These are phyloP conservation scores for Aplysia californica DNA, from an alignment of 1,140 invertebrate species.

Conservation along the genomic window DNA sequence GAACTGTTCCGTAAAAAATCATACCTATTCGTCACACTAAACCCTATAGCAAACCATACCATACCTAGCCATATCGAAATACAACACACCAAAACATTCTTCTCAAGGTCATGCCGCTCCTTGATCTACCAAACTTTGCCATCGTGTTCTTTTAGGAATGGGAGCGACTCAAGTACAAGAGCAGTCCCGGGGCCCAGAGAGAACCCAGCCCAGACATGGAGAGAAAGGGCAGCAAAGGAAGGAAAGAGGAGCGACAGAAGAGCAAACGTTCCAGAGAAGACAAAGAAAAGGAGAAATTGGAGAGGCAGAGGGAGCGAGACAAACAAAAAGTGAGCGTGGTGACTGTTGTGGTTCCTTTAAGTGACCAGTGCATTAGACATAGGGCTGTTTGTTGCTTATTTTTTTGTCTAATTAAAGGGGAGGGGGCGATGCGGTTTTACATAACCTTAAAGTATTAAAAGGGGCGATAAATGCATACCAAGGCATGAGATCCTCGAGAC, in stretches of 20 bases:
- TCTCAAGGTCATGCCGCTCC: neutral
- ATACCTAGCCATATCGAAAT: too few species aligned
- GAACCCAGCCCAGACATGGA: conserved; percentile 45
- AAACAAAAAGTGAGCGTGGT: conserved; percentile 70
- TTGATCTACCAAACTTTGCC: neutral
- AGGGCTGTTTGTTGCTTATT: neutral
- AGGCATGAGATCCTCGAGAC: neutral
- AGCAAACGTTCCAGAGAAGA: conserved; percentile 54
- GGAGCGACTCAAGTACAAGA: conserved; percentile 71
- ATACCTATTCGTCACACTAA: neutral
- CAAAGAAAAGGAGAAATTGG: conserved; percentile 53
- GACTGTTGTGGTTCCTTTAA: neutral
- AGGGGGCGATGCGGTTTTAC: neutral
- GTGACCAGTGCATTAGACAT: neutral
- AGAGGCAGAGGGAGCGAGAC: conserved; percentile 70
- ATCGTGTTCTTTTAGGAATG: conserved; percentile 71
- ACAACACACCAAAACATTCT: too few species aligned
- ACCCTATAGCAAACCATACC: neutral
- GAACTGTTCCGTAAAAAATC: neutral
- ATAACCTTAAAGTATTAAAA: conserved; percentile 28
- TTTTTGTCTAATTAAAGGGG: neutral
- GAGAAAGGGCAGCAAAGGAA: conserved; percentile 37
- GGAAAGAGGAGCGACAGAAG: conserved; percentile 51
- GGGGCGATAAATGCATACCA: conserved; percentile 26
- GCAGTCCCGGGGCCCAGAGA: conserved; percentile 14